These are phyloP conservation scores for Sturnus vulgaris DNA, from an alignment of 2,113 vertebrate species.

Conservation along the genomic window DNA sequence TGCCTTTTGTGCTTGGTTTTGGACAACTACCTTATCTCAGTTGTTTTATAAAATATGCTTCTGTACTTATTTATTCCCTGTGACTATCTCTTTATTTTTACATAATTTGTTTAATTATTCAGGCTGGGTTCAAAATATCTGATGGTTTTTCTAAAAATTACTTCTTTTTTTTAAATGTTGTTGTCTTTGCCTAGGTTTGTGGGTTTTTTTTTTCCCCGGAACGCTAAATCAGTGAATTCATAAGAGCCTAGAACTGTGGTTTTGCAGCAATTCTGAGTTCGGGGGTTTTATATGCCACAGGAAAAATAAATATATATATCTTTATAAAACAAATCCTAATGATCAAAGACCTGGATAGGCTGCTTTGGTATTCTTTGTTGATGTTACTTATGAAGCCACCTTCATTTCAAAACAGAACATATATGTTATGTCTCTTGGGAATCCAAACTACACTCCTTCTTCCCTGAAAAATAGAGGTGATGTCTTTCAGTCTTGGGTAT, in stretches of 20 bases:
- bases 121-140: background rate
- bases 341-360: background rate
- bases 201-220: background rate
- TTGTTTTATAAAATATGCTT: background rate
- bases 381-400: background rate
- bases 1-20: background rate
- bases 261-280: background rate
- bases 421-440: background rate
- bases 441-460: background rate
- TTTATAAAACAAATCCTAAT: background rate
- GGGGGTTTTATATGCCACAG: background rate
- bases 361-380: background rate
- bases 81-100: background rate
- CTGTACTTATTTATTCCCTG: background rate
- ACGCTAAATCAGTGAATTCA: background rate
- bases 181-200: background rate
- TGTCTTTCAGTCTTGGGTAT: background rate
- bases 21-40: background rate
- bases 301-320: background rate
- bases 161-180: background rate
- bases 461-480: background rate
- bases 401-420: background rate
- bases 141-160: background rate
- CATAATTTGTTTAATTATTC: background rate
- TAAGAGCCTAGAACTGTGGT: background rate